Conservation (phyloP, 2,888 invertebrate genomes). For the Cataglyphis livida region DNA sequence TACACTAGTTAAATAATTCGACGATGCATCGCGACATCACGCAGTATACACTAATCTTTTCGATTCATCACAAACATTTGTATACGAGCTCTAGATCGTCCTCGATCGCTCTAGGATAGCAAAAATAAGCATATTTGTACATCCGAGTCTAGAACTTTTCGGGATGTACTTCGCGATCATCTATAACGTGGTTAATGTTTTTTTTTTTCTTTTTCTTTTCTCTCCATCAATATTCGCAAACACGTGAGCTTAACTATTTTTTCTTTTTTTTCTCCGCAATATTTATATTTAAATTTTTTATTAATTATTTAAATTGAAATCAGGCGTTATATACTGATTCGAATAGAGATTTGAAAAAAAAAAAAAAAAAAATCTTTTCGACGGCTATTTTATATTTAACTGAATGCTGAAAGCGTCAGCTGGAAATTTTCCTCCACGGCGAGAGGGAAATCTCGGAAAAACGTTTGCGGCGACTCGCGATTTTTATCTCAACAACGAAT, state of each 20-base stretch:
- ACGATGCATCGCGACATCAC: slow-evolving; percentile 32
- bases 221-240: not conserved
- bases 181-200: slow-evolving; percentile 1
- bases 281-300: slow-evolving; percentile 14
- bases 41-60: slow-evolving; percentile 34
- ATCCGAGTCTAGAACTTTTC: slow-evolving; percentile 29
- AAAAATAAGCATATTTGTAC: slow-evolving; percentile 43
- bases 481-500: slow-evolving; percentile 44
- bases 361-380: not conserved
- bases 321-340: not conserved
- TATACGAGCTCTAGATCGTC: slow-evolving; percentile 9
- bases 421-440: slow-evolving; percentile 3
- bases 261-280: not conserved
- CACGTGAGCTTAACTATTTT: not conserved
- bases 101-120: slow-evolving; percentile 41
- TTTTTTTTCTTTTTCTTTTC: not conserved
- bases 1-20: slow-evolving; percentile 37
- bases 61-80: slow-evolving; percentile 37
- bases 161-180: slow-evolving; percentile 17
- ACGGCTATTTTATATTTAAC: not conserved
- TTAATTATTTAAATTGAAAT: slow-evolving; percentile 18
- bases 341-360: not conserved
- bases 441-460: slow-evolving; percentile 28
- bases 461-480: slow-evolving; percentile 25
- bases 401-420: not conserved